phyloP scores from a whole-genome alignment of 2,888 invertebrate genomes.

The Malthinus seriepunctatus region DNA sequence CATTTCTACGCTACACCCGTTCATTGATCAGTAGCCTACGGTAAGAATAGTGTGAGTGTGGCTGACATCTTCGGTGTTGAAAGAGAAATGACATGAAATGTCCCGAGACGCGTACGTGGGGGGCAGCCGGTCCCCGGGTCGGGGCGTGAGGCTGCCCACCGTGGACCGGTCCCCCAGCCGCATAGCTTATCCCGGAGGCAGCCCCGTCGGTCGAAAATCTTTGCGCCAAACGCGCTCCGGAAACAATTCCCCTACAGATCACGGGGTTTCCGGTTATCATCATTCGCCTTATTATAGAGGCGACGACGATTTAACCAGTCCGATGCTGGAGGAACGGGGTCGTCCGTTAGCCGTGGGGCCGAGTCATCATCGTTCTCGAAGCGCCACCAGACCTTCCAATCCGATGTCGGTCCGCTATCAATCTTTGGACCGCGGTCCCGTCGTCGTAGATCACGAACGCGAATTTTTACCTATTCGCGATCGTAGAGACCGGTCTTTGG shows the following conservation, averaged over 20 bases:
- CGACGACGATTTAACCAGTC: constrained; percentile 84
- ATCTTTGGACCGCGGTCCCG: constrained; percentile 57
- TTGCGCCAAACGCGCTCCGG: constrained; percentile 59
- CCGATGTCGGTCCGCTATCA: constrained; percentile 64
- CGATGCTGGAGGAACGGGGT: constrained; percentile 78
- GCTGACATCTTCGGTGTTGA: constrained; percentile 38
- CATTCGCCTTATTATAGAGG: constrained; percentile 73
- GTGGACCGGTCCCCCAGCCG: constrained; percentile 89
- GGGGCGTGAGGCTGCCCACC: constrained; percentile 78
- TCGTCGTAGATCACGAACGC: constrained; percentile 67
- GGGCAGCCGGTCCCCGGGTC: constrained; percentile 67
- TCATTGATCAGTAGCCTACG: constrained; percentile 54
- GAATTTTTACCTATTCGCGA: constrained; percentile 87
- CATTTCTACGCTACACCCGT: constrained; percentile 53
- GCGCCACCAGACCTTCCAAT: constrained; percentile 66
- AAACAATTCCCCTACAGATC: constrained; percentile 62
- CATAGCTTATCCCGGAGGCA: constrained; percentile 65
- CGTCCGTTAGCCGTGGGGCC: constrained; percentile 61
- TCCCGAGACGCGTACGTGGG: constrained; percentile 66
- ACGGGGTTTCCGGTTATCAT: constrained; percentile 57
- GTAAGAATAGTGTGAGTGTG: constrained; percentile 40
- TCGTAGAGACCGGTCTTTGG: constrained; percentile 70
- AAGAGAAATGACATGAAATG: constrained; percentile 56
- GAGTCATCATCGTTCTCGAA: constrained; percentile 77
- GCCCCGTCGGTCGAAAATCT: constrained; percentile 44